These are phyloP conservation scores for Ichneumon xanthorius DNA, from an alignment of 2,888 invertebrate species.

Conservation along the genomic window DNA sequence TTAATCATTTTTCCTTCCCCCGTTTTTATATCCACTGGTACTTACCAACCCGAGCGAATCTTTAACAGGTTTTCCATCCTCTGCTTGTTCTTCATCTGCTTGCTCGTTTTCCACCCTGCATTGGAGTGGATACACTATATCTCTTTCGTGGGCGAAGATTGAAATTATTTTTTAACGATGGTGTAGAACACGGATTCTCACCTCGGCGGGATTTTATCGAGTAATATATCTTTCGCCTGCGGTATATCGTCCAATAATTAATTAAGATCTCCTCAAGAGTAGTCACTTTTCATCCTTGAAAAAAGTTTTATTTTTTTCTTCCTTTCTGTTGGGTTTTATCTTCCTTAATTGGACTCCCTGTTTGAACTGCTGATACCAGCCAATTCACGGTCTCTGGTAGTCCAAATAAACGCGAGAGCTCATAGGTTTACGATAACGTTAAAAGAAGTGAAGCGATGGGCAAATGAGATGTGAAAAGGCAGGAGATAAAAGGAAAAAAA, in stretches of 20 bases:
- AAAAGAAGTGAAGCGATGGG: conserved; percentile 12
- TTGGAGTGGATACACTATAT: background rate
- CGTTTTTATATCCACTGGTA: conserved; percentile 32
- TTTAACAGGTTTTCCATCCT: conserved; percentile 65
- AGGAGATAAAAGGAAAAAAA: conserved; percentile 6
- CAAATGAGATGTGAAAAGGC: conserved; percentile 26
- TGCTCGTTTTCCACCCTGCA: background rate
- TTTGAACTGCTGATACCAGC: background rate
- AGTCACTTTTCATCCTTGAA: conserved; percentile 1
- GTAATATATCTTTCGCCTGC: conserved; percentile 33
- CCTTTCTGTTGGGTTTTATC: background rate
- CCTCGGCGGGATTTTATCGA: background rate
- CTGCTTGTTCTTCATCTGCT: conserved; percentile 29
- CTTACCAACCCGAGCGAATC: conserved; percentile 62
- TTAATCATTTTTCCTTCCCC: conserved; percentile 67
- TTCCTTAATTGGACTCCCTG: background rate
- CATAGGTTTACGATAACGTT: background rate
- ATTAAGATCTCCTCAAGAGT: conserved; percentile 18
- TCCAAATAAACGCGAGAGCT: background rate
- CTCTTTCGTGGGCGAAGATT: conserved; percentile 66
- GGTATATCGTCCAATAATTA: conserved; percentile 56
- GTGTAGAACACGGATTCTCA: conserved; percentile 57
- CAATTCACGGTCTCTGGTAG: background rate
- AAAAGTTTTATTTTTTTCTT: background rate
- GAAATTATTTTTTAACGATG: conserved; percentile 77